Conservation (phyloP, 1,140 invertebrate genomes). For the Eriocheir sinensis region DNA sequence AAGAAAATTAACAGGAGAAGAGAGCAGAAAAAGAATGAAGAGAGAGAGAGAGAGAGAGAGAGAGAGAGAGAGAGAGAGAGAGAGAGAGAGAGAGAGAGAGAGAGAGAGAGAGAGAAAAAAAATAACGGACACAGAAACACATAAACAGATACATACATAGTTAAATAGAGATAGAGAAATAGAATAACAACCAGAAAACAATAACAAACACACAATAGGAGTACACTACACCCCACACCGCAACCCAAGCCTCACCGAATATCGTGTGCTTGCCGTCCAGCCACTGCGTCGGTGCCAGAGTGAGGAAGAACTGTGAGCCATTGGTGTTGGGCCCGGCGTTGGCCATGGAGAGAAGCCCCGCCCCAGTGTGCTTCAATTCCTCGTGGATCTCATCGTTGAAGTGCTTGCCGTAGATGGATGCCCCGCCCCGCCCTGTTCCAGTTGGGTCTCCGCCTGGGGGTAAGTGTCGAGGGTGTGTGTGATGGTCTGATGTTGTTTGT, state of each 20-base stretch:
- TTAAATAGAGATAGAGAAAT: not conserved
- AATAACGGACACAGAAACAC: not conserved
- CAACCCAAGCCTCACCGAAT: constrained; percentile 78
- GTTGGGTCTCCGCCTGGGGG: constrained; percentile 90
- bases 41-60: too few relatives aligned
- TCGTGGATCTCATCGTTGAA: constrained; percentile 98
- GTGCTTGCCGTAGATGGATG: constrained; percentile 96
- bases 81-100: too few relatives aligned
- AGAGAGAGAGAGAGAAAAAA: not conserved
- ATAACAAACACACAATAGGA: not conserved
- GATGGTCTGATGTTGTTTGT: not conserved
- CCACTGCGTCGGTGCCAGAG: constrained; percentile 97
- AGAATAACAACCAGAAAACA: not conserved
- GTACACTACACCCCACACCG: not conserved
- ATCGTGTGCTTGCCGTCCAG: constrained; percentile 95
- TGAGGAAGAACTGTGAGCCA: constrained; percentile 99
- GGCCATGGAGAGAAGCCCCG: constrained; percentile 91
- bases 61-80: too few relatives aligned
- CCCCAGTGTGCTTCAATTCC: constrained; percentile 96
- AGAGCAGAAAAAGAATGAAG: too few relatives aligned
- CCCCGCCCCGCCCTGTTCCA: constrained; percentile 96
- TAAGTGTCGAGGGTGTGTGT: not conserved
- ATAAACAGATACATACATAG: not conserved
- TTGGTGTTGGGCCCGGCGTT: constrained; percentile 98
- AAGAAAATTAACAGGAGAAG: too few relatives aligned